These are phyloP conservation scores for Lasioglossum oenotherae DNA, from an alignment of 2,888 invertebrate species.

Conservation along the genomic window DNA sequence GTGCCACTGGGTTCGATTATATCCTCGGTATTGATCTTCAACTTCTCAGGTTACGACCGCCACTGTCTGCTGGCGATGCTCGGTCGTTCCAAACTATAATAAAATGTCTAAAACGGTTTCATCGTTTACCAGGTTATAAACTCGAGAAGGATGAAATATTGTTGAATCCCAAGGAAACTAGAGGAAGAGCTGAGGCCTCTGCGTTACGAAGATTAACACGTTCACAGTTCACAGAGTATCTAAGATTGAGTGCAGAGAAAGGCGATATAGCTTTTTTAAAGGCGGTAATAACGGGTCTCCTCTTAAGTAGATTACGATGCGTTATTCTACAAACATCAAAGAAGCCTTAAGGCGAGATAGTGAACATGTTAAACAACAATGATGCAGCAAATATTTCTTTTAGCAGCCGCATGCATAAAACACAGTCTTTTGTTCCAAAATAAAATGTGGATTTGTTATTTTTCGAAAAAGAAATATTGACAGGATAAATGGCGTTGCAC, in stretches of 20 bases:
- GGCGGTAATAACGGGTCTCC: neutral
- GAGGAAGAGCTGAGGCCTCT: neutral
- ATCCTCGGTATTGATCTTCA: neutral
- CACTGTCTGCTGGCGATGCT: neutral
- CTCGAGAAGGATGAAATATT: neutral
- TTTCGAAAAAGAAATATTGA: neutral
- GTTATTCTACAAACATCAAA: neutral
- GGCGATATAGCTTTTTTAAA: neutral
- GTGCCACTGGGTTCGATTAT: constrained; percentile 7
- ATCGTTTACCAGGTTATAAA: neutral
- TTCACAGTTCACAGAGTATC: neutral
- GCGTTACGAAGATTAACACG: neutral
- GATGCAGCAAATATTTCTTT: neutral
- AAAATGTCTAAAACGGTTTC: neutral
- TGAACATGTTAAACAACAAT: too few relatives aligned
- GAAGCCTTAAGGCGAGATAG: neutral
- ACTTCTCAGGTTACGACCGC: constrained; percentile 12
- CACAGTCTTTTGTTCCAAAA: neutral
- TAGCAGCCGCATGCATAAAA: neutral
- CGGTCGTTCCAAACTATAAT: neutral
- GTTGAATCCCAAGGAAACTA: neutral
- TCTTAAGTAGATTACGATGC: neutral
- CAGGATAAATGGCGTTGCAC: neutral
- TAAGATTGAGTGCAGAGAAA: neutral
- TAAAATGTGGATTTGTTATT: neutral